These are phyloP conservation scores for Chlamydotis undulata DNA, from an alignment of 2,113 vertebrate species.

Conservation along the genomic window DNA sequence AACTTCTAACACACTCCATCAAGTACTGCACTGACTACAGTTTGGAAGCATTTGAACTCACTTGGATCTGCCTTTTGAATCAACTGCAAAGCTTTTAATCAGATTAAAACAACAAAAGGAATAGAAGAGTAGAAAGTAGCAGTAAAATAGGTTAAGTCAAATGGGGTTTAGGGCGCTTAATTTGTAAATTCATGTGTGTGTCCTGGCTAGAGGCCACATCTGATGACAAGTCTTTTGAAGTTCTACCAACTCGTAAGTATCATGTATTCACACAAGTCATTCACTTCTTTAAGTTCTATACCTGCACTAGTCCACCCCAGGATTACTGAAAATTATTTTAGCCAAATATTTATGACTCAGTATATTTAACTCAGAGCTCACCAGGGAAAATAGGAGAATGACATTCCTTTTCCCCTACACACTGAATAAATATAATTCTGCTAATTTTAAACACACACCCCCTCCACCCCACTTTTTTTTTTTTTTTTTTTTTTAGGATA, in stretches of 20 bases:
- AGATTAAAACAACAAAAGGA: constrained; percentile 10
- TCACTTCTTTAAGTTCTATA: neutral
- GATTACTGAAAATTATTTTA: constrained; percentile 42
- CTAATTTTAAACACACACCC: neutral
- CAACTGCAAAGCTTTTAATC: neutral
- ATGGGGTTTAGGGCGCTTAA: neutral
- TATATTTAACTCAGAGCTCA: constrained; percentile 29
- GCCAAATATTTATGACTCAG: constrained; percentile 49
- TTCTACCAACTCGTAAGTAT: neutral
- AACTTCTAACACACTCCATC: neutral
- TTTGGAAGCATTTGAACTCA: neutral
- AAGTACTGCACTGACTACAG: neutral
- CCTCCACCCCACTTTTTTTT: neutral
- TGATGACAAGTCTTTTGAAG: constrained; percentile 23
- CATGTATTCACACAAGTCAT: neutral
- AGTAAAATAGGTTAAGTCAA: neutral
- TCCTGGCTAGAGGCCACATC: neutral
- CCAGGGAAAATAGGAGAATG: neutral
- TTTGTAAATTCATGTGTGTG: neutral
- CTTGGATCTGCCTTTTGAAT: neutral
- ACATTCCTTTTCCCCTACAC: neutral
- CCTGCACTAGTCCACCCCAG: constrained; percentile 10
- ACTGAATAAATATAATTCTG: neutral
- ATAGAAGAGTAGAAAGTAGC: constrained; percentile 6
- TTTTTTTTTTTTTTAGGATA: neutral